Percentiles rank a stretch among this genome's conserved stretches.
Conservation (phyloP, 2,888 invertebrate species). For the Nasonovia ribisnigri region DNA sequence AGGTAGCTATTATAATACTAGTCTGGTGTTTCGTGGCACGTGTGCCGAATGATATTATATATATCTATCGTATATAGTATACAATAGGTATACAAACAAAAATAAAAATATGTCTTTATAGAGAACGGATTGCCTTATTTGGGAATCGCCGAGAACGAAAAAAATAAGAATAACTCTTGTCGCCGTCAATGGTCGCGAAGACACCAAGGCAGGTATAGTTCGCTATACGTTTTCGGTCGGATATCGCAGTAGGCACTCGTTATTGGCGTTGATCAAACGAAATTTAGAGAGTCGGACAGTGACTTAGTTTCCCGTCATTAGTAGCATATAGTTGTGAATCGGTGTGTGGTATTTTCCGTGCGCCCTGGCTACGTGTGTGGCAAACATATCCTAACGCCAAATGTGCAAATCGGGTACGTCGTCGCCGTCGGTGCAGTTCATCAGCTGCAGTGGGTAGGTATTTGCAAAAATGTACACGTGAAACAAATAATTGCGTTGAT, state of each 20-base stretch:
- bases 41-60: conserved; percentile 41
- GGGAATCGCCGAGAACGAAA: neutral
- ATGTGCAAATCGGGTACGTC: neutral
- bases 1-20: neutral
- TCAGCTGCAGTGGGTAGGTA: neutral
- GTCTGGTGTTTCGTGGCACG: conserved; percentile 38
- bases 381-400: conserved; percentile 3
- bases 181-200: neutral
- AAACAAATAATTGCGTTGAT: neutral
- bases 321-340: neutral
- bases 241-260: neutral
- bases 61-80: neutral
- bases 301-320: neutral
- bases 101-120: neutral
- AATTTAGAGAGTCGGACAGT: neutral
- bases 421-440: neutral
- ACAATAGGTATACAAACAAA: neutral
- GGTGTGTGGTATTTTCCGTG: conserved; percentile 6
- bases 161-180: neutral
- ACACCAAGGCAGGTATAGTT: no score
- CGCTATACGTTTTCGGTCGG: neutral
- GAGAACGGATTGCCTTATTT: conserved; percentile 34
- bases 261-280: neutral
- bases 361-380: conserved; percentile 35
- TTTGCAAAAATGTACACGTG: neutral